Conservation (phyloP, 2,113 vertebrate genomes). For the Etheostoma cragini region DNA sequence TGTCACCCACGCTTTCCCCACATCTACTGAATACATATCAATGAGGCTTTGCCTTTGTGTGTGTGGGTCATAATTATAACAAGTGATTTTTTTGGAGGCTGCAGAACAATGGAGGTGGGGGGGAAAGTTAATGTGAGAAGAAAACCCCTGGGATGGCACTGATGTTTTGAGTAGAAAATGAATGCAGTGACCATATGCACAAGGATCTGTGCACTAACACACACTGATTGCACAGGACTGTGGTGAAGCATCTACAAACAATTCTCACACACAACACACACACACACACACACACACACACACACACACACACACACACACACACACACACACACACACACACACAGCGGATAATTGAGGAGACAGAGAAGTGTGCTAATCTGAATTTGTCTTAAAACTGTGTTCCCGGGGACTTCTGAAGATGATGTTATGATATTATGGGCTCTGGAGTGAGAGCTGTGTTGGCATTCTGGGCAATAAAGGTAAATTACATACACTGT, state of each 20-base stretch:
- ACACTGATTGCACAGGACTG: constrained; percentile 22
- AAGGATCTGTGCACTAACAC: not conserved
- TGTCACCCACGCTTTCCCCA: constrained; percentile 83
- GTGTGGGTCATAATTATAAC: constrained; percentile 96
- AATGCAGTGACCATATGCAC: constrained; percentile 67
- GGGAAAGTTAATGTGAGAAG: constrained; percentile 64
- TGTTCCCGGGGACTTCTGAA: not conserved
- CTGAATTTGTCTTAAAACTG: not conserved
- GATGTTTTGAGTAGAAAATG: constrained; percentile 66
- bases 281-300: constrained; percentile 11
- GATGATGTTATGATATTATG: not conserved
- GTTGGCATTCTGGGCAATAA: not conserved
- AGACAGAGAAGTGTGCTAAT: not conserved
- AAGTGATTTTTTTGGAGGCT: constrained; percentile 80
- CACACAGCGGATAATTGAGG: not conserved
- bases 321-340: too few species aligned
- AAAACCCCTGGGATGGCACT: constrained; percentile 66
- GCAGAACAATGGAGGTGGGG: constrained; percentile 71
- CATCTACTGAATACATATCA: constrained; percentile 91
- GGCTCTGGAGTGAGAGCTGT: not conserved
- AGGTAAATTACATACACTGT: too few species aligned
- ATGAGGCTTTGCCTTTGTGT: constrained; percentile 88
- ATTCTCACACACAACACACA: constrained; percentile 12
- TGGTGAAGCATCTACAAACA: constrained; percentile 12
- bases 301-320: constrained; percentile 14